Base-by-base conservation (phyloP, 1,140 invertebrate species). In the Euglossa dilemma region DNA sequence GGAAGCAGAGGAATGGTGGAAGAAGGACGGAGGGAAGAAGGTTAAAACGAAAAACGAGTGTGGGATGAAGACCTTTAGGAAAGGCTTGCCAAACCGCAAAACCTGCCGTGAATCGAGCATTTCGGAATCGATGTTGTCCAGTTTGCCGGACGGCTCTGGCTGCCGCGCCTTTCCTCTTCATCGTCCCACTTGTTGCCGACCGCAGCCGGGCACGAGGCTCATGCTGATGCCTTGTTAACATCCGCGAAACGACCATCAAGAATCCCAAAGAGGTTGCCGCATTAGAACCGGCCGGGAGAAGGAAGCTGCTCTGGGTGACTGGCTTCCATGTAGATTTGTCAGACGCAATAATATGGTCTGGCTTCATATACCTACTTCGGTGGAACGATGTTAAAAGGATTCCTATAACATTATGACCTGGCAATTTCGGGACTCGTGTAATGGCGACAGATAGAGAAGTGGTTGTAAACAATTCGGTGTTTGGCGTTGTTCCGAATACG, bases 191-290 rank as follows among this genome's bases (percentile, higher is more conserved):
- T 85, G 86, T 70, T 85, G 84, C 88, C 92, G 87, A 92, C 91
- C 92, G 88, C 91, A 92, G 89, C 89, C 84, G 82, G 90, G 91
- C 92, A 93, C 92, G 92, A 93, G 92, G 90, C 92, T 84, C 92
- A 92, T 92, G 91, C 91, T 91, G 91, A 93, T 92, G 92, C 90
- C 93, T 94, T 93, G 93, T 94, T 94, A 94, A 94, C 93, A 94
- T 93, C 90, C 89, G 92, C 92, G 91, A 93, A 94, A 93, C 92
- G 93, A 94, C 88, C 92, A 84, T 89, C 90, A 91, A 89, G 92
- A 93, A 93, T 93, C 90, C 91, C 87, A 93, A 93, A 93, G 90
- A 92, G 92, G 89, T 91, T 92, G 93, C 93, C 92, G 89, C 89
- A 93, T 88, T 85, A 87, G 69, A 87, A 85, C 82, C 54, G 72